These are phyloP conservation scores for Eilema griseolum DNA, from an alignment of 2,888 invertebrate species.

Conservation along the genomic window DNA sequence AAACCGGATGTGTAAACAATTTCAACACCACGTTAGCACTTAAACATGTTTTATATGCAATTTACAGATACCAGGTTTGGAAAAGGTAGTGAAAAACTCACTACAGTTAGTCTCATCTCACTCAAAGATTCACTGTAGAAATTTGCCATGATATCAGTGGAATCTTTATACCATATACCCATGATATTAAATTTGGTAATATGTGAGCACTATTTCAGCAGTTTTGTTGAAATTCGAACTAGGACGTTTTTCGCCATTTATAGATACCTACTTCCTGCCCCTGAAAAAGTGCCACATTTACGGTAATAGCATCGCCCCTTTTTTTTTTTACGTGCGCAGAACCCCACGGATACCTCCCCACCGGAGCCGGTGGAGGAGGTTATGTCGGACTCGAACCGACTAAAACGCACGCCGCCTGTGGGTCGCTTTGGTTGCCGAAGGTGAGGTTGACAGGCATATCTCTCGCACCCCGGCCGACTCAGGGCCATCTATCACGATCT, in stretches of 20 bases:
- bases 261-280: background rate
- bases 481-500: too few species aligned
- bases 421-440: too few species aligned
- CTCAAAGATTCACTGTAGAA: background rate
- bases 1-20: background rate
- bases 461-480: too few species aligned
- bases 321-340: too few species aligned
- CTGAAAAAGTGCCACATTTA: background rate
- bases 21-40: background rate
- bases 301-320: background rate
- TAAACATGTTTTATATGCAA: background rate
- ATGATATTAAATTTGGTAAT: background rate
- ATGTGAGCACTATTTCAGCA: too few species aligned
- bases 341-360: too few species aligned
- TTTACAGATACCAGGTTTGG: background rate
- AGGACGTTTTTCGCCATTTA: too few species aligned
- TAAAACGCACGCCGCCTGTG: too few species aligned
- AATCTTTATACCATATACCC: background rate
- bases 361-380: too few species aligned
- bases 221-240: background rate
- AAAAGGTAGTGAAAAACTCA: background rate
- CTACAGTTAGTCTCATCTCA: too few species aligned
- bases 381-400: too few species aligned
- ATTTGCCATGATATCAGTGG: background rate
- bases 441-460: too few species aligned